phyloP scores from a whole-genome alignment of 2,888 invertebrate species.

The Orthosia incerta region DNA sequence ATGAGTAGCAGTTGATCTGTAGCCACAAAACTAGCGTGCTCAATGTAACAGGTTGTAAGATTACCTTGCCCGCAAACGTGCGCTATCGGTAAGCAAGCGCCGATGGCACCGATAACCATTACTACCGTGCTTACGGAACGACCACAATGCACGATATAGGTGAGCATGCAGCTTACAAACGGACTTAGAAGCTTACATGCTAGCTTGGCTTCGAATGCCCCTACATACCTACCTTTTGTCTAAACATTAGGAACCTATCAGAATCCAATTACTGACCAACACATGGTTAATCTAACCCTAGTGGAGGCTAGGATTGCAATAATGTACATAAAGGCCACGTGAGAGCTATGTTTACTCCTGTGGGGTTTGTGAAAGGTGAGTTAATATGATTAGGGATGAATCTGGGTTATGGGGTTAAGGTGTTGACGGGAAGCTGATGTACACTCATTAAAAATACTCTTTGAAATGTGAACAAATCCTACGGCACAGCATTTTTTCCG shows the following conservation, averaged over 20 bases:
- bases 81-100: slow-evolving; percentile 12
- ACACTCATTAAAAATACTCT: background rate
- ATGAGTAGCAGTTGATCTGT: background rate
- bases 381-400: background rate
- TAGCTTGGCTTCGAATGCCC: background rate
- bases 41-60: slow-evolving; percentile 13
- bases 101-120: slow-evolving; percentile 5
- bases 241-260: background rate
- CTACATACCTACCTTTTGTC: background rate
- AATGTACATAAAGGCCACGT: background rate
- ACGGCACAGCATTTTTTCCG: background rate
- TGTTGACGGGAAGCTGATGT: background rate
- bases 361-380: background rate
- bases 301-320: background rate
- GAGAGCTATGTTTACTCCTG: background rate
- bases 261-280: background rate
- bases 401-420: background rate
- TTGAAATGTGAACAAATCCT: background rate
- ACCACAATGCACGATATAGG: background rate
- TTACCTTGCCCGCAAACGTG: slow-evolving; percentile 11
- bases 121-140: background rate
- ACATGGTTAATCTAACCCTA: background rate
- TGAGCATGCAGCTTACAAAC: background rate
- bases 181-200: background rate
- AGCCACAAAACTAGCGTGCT: background rate